Evolutionary conservation across 2,797 vertebrate genomes (phyloP).

Genomic region (Leucoraja ocellata): DNA sequence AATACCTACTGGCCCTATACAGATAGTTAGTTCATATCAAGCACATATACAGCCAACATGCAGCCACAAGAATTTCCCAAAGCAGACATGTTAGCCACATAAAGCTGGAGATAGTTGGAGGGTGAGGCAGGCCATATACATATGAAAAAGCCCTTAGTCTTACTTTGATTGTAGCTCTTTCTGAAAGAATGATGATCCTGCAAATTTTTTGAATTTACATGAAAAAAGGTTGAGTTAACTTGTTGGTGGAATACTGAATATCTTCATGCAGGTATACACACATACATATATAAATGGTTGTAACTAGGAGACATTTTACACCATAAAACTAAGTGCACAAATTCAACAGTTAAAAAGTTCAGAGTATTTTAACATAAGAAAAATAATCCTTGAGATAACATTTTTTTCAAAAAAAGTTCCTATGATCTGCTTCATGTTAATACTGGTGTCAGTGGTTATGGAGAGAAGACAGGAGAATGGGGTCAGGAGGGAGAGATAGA

Average conservation of each 20-base stretch:
- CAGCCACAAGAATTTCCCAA: background rate
- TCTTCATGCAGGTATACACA: background rate
- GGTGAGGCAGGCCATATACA: background rate
- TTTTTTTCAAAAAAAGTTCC: background rate
- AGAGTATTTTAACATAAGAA: background rate
- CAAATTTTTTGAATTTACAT: background rate
- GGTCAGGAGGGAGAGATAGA: too few species aligned
- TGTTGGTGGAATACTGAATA: background rate
- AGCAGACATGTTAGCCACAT: background rate
- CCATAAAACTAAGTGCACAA: background rate
- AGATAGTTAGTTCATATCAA: background rate
- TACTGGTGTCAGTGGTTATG: too few species aligned
- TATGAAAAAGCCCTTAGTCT: background rate
- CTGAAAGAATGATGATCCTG: background rate
- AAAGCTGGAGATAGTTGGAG: background rate
- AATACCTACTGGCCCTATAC: background rate
- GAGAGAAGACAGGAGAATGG: too few species aligned
- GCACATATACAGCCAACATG: background rate
- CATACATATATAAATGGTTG: too few species aligned
- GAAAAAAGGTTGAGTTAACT: background rate
- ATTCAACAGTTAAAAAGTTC: background rate
- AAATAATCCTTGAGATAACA: too few species aligned
- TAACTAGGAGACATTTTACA: background rate
- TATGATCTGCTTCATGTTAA: background rate
- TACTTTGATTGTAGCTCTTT: conserved; percentile 18